Evolutionary conservation across 2,797 vertebrate species (phyloP).

Genomic region (Cheracebus regulus): DNA sequence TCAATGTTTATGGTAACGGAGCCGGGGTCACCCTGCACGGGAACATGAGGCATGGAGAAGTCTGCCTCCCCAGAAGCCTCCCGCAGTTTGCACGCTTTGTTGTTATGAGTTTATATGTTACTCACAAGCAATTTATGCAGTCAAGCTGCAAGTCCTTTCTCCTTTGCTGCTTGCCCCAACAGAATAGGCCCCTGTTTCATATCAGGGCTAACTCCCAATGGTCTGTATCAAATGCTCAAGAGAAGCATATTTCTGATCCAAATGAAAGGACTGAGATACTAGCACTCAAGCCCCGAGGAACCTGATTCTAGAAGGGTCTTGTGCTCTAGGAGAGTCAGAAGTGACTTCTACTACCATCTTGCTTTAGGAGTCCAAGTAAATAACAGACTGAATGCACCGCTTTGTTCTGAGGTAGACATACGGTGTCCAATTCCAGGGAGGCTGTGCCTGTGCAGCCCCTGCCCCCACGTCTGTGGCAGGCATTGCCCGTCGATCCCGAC

Average conservation of each 20-base stretch:
- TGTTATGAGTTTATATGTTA: too few species aligned
- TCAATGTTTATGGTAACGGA: too few species aligned
- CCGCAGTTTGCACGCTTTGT: too few species aligned
- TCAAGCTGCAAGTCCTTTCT: too few species aligned
- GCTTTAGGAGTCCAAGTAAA: neutral
- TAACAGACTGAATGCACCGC: neutral
- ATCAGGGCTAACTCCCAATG: neutral
- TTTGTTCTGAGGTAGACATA: neutral
- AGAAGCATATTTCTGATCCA: neutral
- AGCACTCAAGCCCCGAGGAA: neutral
- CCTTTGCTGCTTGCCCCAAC: too few species aligned
- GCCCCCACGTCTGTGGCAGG: neutral
- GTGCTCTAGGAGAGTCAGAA: too few species aligned
- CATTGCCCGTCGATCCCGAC: neutral
- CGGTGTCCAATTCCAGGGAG: neutral
- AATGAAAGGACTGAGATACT: neutral
- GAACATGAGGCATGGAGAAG: too few species aligned
- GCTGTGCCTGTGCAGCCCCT: rapidly evolving
- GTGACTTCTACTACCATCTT: too few species aligned
- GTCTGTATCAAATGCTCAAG: neutral
- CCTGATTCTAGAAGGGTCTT: neutral
- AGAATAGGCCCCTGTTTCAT: neutral
- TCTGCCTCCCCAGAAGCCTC: too few species aligned
- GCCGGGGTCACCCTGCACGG: too few species aligned
- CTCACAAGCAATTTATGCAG: too few species aligned